Conservation (phyloP, 2,888 invertebrate species). For the Harpalus rubripes region DNA sequence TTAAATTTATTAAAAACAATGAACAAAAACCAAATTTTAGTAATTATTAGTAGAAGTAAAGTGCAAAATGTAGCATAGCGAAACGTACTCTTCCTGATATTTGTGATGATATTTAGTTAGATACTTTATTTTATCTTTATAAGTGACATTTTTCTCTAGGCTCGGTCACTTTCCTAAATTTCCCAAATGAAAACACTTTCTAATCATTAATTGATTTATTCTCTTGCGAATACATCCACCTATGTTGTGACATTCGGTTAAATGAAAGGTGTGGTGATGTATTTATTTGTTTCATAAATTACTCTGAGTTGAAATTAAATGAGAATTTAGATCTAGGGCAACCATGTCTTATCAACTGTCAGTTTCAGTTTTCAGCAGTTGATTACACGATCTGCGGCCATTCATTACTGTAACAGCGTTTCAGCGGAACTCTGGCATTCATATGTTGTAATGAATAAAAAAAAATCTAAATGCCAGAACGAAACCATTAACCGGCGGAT, state of each 20-base stretch:
- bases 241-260: not conserved
- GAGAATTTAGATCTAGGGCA: not conserved
- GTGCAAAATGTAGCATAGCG: too few relatives aligned
- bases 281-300: not conserved
- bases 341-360: constrained; percentile 1
- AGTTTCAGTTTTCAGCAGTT: constrained; percentile 15
- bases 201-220: not conserved
- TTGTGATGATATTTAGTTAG: too few relatives aligned
- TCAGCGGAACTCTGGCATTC: constrained; percentile 25
- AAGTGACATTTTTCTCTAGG: not conserved
- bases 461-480: not conserved
- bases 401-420: constrained; percentile 24
- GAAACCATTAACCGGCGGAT: too few relatives aligned
- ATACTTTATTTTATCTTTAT: not conserved
- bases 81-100: too few relatives aligned
- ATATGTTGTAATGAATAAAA: constrained; percentile 13
- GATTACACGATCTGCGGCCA: not conserved
- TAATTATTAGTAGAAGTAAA: too few relatives aligned
- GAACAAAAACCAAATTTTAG: too few relatives aligned
- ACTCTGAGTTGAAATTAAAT: not conserved
- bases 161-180: not conserved
- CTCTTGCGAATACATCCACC: not conserved
- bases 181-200: not conserved
- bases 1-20: too few relatives aligned
- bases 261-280: not conserved